These are phyloP conservation scores for Hybognathus amarus DNA, from an alignment of 2,797 vertebrate genomes.

Conservation along the genomic window DNA sequence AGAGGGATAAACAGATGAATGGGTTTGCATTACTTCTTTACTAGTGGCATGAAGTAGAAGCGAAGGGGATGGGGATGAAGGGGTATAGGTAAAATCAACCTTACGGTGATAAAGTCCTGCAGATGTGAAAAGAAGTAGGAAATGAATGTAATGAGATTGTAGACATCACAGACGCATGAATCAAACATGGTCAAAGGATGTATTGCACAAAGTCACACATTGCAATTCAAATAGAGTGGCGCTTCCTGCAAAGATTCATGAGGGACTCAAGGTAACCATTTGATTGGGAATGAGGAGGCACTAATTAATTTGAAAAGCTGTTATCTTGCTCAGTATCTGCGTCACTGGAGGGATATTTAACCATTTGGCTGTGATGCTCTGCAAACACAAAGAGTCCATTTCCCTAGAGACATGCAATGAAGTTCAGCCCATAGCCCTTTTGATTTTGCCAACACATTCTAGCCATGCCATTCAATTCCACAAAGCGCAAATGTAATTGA, in stretches of 20 bases:
- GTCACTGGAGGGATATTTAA: slow-evolving; percentile 53
- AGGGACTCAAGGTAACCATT: slow-evolving; percentile 39
- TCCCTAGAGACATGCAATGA: slow-evolving; percentile 59
- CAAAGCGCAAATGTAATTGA: slow-evolving; percentile 68
- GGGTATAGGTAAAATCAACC: slow-evolving; percentile 49
- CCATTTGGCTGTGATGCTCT: slow-evolving; percentile 57
- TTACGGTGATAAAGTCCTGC: slow-evolving; percentile 76
- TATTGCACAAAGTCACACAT: slow-evolving; percentile 45
- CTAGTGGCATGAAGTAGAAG: neutral
- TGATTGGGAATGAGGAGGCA: slow-evolving; percentile 37
- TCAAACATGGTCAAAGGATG: slow-evolving; percentile 50
- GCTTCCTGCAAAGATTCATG: slow-evolving; percentile 34
- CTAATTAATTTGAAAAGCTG: slow-evolving; percentile 59
- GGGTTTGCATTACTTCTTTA: neutral
- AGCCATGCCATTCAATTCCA: slow-evolving; percentile 63
- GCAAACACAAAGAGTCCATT: slow-evolving; percentile 57
- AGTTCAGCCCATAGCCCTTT: slow-evolving; percentile 61
- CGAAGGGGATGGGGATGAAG: neutral
- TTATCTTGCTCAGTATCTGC: slow-evolving; percentile 60
- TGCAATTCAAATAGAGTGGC: slow-evolving; percentile 39
- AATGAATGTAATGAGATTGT: slow-evolving; percentile 45
- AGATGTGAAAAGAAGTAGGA: slow-evolving; percentile 37
- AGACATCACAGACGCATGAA: slow-evolving; percentile 48
- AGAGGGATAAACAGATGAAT: neutral
- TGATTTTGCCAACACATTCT: slow-evolving; percentile 59